phyloP scores from a whole-genome alignment of 2,797 vertebrate species.

The Sardinella longiceps region DNA sequence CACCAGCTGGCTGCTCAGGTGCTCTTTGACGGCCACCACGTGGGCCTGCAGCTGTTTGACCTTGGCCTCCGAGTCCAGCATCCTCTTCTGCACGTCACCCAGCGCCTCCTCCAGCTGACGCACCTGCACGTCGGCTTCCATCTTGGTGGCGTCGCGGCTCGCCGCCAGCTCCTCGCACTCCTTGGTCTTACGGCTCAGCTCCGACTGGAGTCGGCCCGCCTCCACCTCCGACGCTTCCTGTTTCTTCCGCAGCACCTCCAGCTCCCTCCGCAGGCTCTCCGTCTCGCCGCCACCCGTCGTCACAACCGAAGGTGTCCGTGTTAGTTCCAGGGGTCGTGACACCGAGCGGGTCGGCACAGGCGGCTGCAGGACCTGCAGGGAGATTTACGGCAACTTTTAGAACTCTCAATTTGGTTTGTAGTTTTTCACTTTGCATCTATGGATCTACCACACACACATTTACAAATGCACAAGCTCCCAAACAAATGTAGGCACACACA shows the following conservation, averaged over 20 bases:
- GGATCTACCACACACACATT: neutral
- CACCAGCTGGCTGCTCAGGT: slow-evolving; percentile 73
- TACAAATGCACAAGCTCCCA: neutral
- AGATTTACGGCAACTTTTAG: slow-evolving; percentile 30
- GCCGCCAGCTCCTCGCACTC: slow-evolving; percentile 84
- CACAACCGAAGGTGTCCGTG: slow-evolving; percentile 49
- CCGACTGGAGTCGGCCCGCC: slow-evolving; percentile 75
- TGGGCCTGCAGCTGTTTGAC: slow-evolving; percentile 97
- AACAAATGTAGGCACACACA: neutral
- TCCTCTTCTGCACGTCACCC: slow-evolving; percentile 94
- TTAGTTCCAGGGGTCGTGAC: slow-evolving; percentile 82
- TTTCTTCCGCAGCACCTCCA: slow-evolving; percentile 63
- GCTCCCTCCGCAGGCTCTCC: slow-evolving; percentile 73
- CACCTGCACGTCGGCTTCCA: slow-evolving; percentile 88
- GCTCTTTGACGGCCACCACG: slow-evolving; percentile 92
- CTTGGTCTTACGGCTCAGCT: slow-evolving; percentile 78
- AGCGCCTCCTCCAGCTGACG: slow-evolving; percentile 91
- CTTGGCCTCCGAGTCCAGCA: slow-evolving; percentile 95
- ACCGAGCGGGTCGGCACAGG: slow-evolving; percentile 73
- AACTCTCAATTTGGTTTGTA: neutral
- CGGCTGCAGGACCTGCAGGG: slow-evolving; percentile 64
- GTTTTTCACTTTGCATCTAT: neutral
- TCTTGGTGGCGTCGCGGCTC: slow-evolving; percentile 81
- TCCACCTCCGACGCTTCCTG: slow-evolving; percentile 75
- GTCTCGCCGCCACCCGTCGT: slow-evolving; percentile 65